Base-by-base conservation (phyloP, 2,113 vertebrate genomes). In the Turdus rufiventris region DNA sequence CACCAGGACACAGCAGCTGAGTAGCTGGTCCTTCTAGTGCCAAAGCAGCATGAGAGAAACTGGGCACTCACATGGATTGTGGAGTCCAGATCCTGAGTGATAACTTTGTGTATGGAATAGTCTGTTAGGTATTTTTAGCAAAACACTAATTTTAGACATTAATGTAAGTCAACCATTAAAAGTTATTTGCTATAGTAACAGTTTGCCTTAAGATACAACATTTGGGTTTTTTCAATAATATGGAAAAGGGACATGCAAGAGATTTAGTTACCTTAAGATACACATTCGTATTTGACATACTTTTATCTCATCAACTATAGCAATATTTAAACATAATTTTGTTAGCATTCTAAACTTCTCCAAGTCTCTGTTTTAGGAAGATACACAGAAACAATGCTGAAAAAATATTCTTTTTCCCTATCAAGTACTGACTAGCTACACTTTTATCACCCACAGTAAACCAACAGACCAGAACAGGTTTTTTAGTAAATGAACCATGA, bases 401-500 rank as follows among this genome's bases (percentile, higher is more conserved):
- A 54, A 50, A 83, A 57, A 58, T 33, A 34, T 13, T 85, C 18
- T 58, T 80, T 85, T 92, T 73, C 51, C 51, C 31, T 57, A 18
- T 23, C 29, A 58, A 65, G 68, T 25, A 67, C 72, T 51, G 34
- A 78, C 23, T 48, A 89, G 70, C 23, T 43, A 20, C 33, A 26
- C 72, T 8, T 56, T 94, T 90, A 90, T 87, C 76, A 93, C 9
- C 36, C 66, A 62, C 71, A 82, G 43, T 67, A 91, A 96, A 77
- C 20, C 72, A 96, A 81, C 58, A 72, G 73, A 87, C 60, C 80
- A 82, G 68, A 92, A 85, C 0, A 0, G 36, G 23, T 54, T 77
- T 68, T 68, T n/a, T 26, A 86, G 33, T 65, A 63, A 96, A 61
- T 29, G 80, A 95, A 93, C 74, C 88, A 53, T 85, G 31, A 94